These are phyloP conservation scores for Megaustenia siamemsis DNA, from an alignment of 2,888 invertebrate genomes.

Conservation along the genomic window DNA sequence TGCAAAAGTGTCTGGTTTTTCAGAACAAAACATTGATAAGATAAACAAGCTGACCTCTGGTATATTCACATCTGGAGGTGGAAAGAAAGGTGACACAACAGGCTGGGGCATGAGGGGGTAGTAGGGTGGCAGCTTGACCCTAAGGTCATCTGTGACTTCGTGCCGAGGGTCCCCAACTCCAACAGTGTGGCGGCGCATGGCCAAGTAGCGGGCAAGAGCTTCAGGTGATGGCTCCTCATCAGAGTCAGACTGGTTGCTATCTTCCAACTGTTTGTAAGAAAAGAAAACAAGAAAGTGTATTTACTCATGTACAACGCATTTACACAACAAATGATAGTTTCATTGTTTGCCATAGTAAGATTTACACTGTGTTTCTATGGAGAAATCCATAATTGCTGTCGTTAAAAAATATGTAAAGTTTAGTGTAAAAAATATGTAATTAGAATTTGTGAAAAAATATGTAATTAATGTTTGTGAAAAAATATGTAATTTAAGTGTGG, in stretches of 20 bases:
- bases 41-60: slow-evolving; percentile 35
- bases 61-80: slow-evolving; percentile 35
- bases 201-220: slow-evolving; percentile 81
- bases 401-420: no score
- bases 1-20: no score
- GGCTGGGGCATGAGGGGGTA: slow-evolving; percentile 85
- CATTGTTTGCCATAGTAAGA: no score
- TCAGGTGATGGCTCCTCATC: slow-evolving; percentile 81
- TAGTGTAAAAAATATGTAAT: no score
- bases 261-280: slow-evolving; percentile 62
- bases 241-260: slow-evolving; percentile 74
- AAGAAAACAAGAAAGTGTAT: not conserved
- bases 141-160: slow-evolving; percentile 83
- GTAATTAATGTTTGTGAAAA: no score
- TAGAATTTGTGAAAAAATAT: no score
- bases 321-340: no score
- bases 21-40: no score
- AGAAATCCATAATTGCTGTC: no score
- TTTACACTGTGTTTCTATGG: no score
- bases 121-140: slow-evolving; percentile 75
- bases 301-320: no score
- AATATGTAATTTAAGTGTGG: no score
- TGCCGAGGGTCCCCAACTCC: slow-evolving; percentile 93
- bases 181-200: slow-evolving; percentile 92
- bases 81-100: slow-evolving; percentile 55